Evolutionary conservation across 2,888 invertebrate genomes (phyloP).

Genomic region (Axea sp.): DNA sequence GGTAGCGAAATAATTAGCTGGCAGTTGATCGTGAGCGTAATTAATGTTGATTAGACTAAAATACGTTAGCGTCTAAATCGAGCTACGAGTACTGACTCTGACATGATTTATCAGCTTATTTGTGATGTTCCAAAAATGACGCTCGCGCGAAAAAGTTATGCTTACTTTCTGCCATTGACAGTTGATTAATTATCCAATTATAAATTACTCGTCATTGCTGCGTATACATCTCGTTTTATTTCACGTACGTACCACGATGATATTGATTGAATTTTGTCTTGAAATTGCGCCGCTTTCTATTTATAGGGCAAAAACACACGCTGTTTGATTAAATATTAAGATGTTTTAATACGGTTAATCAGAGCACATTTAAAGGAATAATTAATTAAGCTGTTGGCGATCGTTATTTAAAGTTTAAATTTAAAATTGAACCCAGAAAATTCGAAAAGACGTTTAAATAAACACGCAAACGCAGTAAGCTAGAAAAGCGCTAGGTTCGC

Average conservation of each 20-base stretch:
- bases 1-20: constrained; percentile 38
- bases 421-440: too few species aligned
- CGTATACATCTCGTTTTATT: constrained; percentile 4
- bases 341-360: too few species aligned
- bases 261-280: constrained; percentile 28
- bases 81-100: constrained; percentile 26
- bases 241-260: neutral
- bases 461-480: too few species aligned
- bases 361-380: too few species aligned
- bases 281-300: too few species aligned
- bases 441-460: too few species aligned
- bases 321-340: too few species aligned
- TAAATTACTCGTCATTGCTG: constrained; percentile 38
- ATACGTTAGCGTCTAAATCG: constrained; percentile 20
- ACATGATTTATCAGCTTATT: constrained; percentile 47
- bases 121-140: constrained; percentile 42
- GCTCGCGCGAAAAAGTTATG: constrained; percentile 24
- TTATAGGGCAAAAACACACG: too few species aligned
- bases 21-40: constrained; percentile 23
- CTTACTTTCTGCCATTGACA: constrained; percentile 54
- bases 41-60: constrained; percentile 37
- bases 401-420: too few species aligned
- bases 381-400: too few species aligned
- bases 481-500: too few species aligned
- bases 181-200: constrained; percentile 59